Evolutionary conservation across 2,113 vertebrate genomes (phyloP), one percentile per base, ranked within the genome.

Genomic region (Indicator maculatus): DNA sequence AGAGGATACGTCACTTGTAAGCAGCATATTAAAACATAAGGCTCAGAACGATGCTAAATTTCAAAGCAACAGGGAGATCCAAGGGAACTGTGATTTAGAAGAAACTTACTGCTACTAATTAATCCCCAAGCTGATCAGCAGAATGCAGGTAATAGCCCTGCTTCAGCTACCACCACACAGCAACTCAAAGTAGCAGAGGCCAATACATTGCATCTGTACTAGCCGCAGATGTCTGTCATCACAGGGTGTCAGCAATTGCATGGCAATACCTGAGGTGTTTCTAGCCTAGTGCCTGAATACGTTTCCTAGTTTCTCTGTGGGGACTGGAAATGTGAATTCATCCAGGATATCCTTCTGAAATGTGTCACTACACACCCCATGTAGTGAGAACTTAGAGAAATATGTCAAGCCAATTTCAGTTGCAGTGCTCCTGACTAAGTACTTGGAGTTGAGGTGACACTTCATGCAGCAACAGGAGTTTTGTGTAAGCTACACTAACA

Each of bases 341-440:
- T 53, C 55, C 69, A 61, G 61, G 53, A 50, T 30, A 7, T 67
- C 47, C 21, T 60, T 26, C 6, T 30, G 12, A 74, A 65, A 64
- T n/a, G 4, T 52, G 27, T 31, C 16, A 19, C 53, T 58, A 24
- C 16, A 38, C 31, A 73, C 31, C 64, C 6, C n/a, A 11, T 0
- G 1, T 12, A 44, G 0, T 16, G 6, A 38, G 41, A 66, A 41
- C 16, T 17, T 2, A 1, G 5, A 16, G 8, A 52, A 65, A 44
- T 8, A 27, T 2, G 6, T 23, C 36, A 58, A 31, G 12, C 41
- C 41, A 82, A 21, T 50, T 21, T 26, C 36, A 80, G 61, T 33
- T 59, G 56, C 64, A 71, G 47, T 56, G 75, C 73, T 75, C 81
- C 79, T 47, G 74, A 16, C 3, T 5, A 84, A 78, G 31, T 16